A percentile compares a stretch with the other conserved stretches of the same genome.
Evolutionary conservation across 2,888 invertebrate genomes (phyloP).

Genomic region (Cataglyphis rosenhaueri): DNA sequence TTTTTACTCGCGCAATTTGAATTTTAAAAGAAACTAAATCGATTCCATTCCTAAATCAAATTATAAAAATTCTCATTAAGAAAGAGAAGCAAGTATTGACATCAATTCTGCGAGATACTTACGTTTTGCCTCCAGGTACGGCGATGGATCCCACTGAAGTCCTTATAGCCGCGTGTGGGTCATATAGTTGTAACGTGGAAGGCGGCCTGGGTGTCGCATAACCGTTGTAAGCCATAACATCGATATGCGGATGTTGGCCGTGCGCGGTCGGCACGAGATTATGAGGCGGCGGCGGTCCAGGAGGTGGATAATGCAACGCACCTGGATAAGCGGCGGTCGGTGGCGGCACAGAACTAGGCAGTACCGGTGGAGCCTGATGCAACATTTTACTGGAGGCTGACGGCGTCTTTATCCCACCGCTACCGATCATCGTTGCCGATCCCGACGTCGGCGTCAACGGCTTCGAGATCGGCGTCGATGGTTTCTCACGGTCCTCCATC

Average conservation of each 20-base stretch:
- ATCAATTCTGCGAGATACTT: constrained; percentile 86
- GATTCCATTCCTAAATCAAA: neutral
- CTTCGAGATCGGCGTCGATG: constrained; percentile 95
- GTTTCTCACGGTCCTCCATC: constrained; percentile 92
- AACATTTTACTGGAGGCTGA: constrained; percentile 82
- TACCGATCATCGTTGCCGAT: constrained; percentile 84
- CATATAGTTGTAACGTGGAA: constrained; percentile 87
- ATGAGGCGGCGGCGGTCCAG: constrained; percentile 86
- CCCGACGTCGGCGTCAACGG: constrained; percentile 93
- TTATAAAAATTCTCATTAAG: neutral
- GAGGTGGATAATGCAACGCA: constrained; percentile 78
- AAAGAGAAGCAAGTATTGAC: neutral
- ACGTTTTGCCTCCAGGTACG: constrained; percentile 94
- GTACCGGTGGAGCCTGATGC: constrained; percentile 73
- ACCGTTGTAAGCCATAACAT: constrained; percentile 88
- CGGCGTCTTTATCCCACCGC: constrained; percentile 71
- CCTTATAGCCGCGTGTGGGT: constrained; percentile 89
- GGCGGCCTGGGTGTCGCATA: constrained; percentile 88
- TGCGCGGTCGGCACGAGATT: constrained; percentile 88
- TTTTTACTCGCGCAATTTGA: neutral
- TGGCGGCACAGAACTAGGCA: constrained; percentile 79
- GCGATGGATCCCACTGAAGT: constrained; percentile 89
- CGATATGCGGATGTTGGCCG: constrained; percentile 88
- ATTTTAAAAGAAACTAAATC: neutral
- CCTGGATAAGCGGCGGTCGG: neutral